phyloP scores from a whole-genome alignment of 2,888 invertebrate genomes.

The Ochropacha duplaris region DNA sequence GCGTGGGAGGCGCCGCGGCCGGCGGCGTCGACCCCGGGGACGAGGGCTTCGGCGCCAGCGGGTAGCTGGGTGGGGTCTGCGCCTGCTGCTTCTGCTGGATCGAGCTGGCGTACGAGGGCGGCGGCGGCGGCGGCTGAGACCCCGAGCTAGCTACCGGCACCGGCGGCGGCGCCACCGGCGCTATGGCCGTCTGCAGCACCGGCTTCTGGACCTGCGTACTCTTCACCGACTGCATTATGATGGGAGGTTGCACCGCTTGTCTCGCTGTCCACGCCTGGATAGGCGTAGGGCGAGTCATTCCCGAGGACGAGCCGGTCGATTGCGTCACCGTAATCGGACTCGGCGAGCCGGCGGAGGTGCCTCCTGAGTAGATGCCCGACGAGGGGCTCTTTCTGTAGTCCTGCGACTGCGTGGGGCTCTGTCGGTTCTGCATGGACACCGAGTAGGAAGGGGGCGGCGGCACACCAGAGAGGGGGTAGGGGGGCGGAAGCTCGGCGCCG shows the following conservation, averaged over 20 bases:
- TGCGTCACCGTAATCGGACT: constrained; percentile 90
- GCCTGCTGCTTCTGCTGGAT: constrained; percentile 89
- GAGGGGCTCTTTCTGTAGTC: constrained; percentile 94
- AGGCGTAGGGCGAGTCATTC: constrained; percentile 90
- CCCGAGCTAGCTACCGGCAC: constrained; percentile 77
- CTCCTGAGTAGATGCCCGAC: constrained; percentile 93
- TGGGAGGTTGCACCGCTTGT: constrained; percentile 95
- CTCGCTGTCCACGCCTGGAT: constrained; percentile 92
- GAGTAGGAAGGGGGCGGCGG: constrained; percentile 93
- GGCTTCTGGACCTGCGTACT: constrained; percentile 98
- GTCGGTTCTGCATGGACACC: constrained; percentile 92
- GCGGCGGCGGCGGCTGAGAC: constrained; percentile 87
- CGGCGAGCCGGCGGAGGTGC: constrained; percentile 91
- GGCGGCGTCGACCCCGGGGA: constrained; percentile 79
- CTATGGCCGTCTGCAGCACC: constrained; percentile 96
- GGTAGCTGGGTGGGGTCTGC: constrained; percentile 75
- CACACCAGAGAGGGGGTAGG: constrained; percentile 85
- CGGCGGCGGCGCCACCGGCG: constrained; percentile 90
- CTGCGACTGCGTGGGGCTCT: constrained; percentile 92
- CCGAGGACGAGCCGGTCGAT: constrained; percentile 84
- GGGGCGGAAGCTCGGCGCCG: constrained; percentile 87
- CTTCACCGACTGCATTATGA: constrained; percentile 98
- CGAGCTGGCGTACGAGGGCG: constrained; percentile 91
- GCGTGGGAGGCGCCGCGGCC: constrained; percentile 61
- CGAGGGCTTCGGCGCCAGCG: constrained; percentile 77